phyloP scores from a whole-genome alignment of 2,888 invertebrate species.

The Pharmacophagus antenor region DNA sequence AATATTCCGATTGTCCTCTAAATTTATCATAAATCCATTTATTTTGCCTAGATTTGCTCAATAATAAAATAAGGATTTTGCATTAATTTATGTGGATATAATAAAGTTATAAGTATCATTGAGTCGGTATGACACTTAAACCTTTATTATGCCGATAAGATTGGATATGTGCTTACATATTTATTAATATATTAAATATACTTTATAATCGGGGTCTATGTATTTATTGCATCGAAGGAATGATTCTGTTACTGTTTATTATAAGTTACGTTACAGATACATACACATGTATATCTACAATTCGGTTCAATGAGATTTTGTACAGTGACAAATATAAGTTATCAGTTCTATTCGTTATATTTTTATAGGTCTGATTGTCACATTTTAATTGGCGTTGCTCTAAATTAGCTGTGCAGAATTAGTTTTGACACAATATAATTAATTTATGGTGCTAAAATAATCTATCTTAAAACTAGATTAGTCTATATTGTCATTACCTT shows the following conservation, averaged over 20 bases:
- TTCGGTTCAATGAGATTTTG: slow-evolving; percentile 24
- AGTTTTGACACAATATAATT: background rate
- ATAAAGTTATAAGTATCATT: background rate
- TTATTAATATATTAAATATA: background rate
- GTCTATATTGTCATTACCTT: background rate
- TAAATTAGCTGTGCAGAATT: slow-evolving; percentile 26
- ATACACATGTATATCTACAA: slow-evolving; percentile 12
- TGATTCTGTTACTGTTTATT: slow-evolving; percentile 11
- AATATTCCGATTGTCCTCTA: no score
- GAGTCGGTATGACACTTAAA: background rate
- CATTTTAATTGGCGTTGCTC: slow-evolving; percentile 32
- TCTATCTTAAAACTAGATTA: slow-evolving; percentile 1
- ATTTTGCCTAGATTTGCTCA: no score
- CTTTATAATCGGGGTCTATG: background rate
- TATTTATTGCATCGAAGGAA: slow-evolving; percentile 9
- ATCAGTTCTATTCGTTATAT: slow-evolving; percentile 47
- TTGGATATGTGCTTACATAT: background rate
- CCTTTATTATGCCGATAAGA: slow-evolving; percentile 1
- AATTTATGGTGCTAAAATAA: background rate
- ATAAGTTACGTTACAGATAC: background rate
- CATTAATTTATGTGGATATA: background rate
- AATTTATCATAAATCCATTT: no score
- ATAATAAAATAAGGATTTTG: background rate
- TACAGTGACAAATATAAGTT: slow-evolving; percentile 39
- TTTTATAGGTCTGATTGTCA: slow-evolving; percentile 32